Evolutionary conservation across 2,888 invertebrate genomes (phyloP), one percentile per base, ranked within the genome.

Genomic region (Craniophora ligustri): DNA sequence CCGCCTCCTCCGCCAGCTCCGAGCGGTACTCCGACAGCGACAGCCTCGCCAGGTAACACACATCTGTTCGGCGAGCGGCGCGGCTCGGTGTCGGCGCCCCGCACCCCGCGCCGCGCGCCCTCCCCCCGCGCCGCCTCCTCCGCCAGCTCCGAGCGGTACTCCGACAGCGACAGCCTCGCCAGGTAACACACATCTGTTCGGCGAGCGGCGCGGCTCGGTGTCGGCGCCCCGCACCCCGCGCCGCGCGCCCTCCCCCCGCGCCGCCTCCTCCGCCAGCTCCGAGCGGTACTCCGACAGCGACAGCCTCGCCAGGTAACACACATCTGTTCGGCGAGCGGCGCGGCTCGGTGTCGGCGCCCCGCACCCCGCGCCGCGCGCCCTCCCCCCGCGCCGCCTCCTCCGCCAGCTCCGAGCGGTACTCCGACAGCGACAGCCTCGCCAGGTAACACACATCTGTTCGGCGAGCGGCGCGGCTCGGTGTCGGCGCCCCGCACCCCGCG

Each of bases 71-170:
- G n/a, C n/a, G n/a, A n/a, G n/a, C n/a, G n/a, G n/a, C n/a, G n/a
- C n/a, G n/a, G n/a, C n/a, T n/a, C n/a, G n/a, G n/a, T n/a, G n/a
- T n/a, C n/a, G n/a, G n/a, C n/a, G n/a, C n/a, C n/a, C n/a, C 2
- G n/a, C 11, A n/a, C 18, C 75, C 95, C 85, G 86, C 94, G 94
- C 85, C 81, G 80, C 56, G 79, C 83, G 7, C 57, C 81, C 2
- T 83, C 86, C 0, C 87, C 87, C 4, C 82, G 79, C 68, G 63
- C 80, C 34, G 75, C 56, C 8, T 86, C 86, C 2, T 83, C 84
- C 16, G 76, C 85, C 23, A 93, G 95, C 10, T 96, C 96, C 74
- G 97, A 97, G 53, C 95, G 97, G 50, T 95, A 95, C 62, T 96
- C 96, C 2, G 96, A 51, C 19, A 46, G 14, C 5, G 46, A 46